phyloP scores from a whole-genome alignment of 2,888 invertebrate genomes.

The Chymomyza amoena region DNA sequence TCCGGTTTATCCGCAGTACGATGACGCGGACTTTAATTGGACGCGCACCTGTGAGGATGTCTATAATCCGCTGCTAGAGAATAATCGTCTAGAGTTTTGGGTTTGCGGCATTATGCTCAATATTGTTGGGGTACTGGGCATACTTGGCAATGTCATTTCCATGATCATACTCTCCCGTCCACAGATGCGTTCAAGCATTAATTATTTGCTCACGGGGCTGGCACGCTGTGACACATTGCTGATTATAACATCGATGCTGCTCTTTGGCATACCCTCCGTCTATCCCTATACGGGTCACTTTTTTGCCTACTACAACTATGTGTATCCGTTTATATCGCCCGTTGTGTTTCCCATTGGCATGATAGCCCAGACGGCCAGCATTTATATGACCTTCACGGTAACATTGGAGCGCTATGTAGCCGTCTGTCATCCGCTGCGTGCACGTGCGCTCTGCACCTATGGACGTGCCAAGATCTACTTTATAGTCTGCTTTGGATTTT shows the following conservation, averaged over 20 bases:
- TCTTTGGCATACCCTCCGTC: slow-evolving; percentile 93
- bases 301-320: slow-evolving; percentile 87
- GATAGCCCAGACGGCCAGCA: slow-evolving; percentile 94
- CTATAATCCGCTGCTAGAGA: slow-evolving; percentile 65
- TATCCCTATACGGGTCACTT: slow-evolving; percentile 89
- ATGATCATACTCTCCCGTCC: slow-evolving; percentile 94
- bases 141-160: slow-evolving; percentile 93
- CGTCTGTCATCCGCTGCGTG: slow-evolving; percentile 92
- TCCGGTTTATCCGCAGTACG: slow-evolving; percentile 37
- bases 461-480: slow-evolving; percentile 92
- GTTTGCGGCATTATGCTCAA: slow-evolving; percentile 90
- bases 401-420: slow-evolving; percentile 97
- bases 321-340: slow-evolving; percentile 89
- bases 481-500: slow-evolving; percentile 87
- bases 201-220: slow-evolving; percentile 94
- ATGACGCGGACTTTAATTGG: slow-evolving; percentile 49
- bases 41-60: slow-evolving; percentile 57
- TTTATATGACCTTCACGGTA: slow-evolving; percentile 93
- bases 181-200: slow-evolving; percentile 97
- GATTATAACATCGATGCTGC: slow-evolving; percentile 89
- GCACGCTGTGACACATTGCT: slow-evolving; percentile 96
- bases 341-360: slow-evolving; percentile 90
- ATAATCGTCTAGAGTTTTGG: slow-evolving; percentile 86
- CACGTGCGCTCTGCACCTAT: slow-evolving; percentile 94
- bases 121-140: slow-evolving; percentile 88